phyloP scores from a whole-genome alignment of 2,113 vertebrate genomes.

The Junco hyemalis region DNA sequence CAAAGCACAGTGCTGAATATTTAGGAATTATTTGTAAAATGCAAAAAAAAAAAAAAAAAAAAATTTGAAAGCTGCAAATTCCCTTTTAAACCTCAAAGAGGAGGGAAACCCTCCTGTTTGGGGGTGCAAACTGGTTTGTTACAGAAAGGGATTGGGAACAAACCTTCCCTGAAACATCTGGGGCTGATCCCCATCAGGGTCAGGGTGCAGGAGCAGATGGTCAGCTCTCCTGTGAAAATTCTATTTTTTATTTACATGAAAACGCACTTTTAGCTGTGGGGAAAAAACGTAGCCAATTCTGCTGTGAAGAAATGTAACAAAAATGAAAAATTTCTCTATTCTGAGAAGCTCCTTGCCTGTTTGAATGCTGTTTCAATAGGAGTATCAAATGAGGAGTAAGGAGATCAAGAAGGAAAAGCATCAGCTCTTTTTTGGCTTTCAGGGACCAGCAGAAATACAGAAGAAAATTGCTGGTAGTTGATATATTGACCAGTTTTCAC shows the following conservation, averaged over 20 bases:
- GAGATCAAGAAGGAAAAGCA: background rate
- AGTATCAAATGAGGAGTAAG: background rate
- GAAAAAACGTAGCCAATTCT: background rate
- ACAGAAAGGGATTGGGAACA: background rate
- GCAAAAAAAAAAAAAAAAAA: no score
- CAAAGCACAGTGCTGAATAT: background rate
- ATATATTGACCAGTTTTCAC: slow-evolving; percentile 56
- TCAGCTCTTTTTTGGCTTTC: slow-evolving; percentile 20
- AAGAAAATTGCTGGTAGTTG: slow-evolving; percentile 12
- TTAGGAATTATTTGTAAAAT: background rate
- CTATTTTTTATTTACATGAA: background rate
- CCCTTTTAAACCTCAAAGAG: background rate
- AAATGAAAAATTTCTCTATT: background rate
- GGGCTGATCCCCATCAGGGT: background rate
- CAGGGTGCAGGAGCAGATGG: background rate
- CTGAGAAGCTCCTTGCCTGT: background rate
- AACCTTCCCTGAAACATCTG: slow-evolving; percentile 1
- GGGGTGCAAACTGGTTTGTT: background rate
- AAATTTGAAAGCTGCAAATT: background rate
- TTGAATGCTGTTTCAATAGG: background rate
- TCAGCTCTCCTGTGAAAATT: background rate
- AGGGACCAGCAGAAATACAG: background rate
- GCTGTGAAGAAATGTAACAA: background rate
- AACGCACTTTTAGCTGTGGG: background rate
- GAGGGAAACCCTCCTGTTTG: background rate